phyloP scores from a whole-genome alignment of 2,113 vertebrate species.

The Passerina amoena region DNA sequence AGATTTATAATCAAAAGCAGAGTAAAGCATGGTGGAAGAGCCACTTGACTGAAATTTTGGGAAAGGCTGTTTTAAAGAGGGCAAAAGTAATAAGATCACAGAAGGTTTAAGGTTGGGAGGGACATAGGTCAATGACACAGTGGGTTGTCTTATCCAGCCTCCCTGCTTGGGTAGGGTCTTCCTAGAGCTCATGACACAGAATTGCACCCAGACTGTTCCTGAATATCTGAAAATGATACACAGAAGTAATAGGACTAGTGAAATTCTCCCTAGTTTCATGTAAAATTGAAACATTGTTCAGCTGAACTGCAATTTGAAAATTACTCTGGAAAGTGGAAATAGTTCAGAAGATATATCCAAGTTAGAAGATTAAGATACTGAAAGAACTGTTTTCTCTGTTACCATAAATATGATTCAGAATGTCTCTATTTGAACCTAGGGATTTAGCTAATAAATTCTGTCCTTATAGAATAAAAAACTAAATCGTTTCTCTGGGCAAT shows the following conservation, averaged over 20 bases:
- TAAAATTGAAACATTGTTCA: background rate
- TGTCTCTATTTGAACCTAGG: slow-evolving; percentile 2
- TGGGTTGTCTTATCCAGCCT: background rate
- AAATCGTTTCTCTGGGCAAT: slow-evolving; percentile 21
- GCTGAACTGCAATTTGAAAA: background rate
- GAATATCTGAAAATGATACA: background rate
- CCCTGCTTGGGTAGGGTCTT: background rate
- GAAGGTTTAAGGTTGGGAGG: background rate
- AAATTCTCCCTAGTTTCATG: background rate
- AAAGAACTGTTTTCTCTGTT: slow-evolving; percentile 38
- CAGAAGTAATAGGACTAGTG: background rate
- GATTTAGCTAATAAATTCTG: slow-evolving; percentile 49
- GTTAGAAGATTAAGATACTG: slow-evolving; percentile 35
- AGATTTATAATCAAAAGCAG: slow-evolving; percentile 15
- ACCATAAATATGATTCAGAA: slow-evolving; percentile 30
- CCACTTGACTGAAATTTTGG: background rate
- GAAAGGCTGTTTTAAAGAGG: background rate
- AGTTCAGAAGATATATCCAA: slow-evolving; percentile 45
- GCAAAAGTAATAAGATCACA: background rate
- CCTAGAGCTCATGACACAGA: background rate
- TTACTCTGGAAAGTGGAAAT: slow-evolving; percentile 28
- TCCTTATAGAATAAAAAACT: background rate
- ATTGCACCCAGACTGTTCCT: background rate
- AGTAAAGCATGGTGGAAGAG: background rate
- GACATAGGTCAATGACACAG: background rate